Conservation (phyloP, 2,113 vertebrate genomes). For the human (Homo sapiens) region DNA sequence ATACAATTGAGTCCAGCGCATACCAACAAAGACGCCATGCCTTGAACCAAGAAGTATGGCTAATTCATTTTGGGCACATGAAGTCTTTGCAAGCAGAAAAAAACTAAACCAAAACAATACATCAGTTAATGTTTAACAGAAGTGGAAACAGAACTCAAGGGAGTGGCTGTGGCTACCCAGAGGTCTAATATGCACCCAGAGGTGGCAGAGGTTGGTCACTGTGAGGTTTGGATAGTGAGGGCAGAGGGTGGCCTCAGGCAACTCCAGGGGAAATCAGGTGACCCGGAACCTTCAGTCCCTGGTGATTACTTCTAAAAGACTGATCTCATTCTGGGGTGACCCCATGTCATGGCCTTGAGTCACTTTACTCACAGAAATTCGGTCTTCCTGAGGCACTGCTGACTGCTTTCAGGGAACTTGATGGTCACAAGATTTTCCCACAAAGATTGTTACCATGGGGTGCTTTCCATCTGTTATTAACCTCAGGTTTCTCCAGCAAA, state of each 20-base stretch:
- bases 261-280: too few relatives aligned
- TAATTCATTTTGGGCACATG: neutral
- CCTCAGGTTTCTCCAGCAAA: neutral
- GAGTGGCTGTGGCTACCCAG: neutral
- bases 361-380: neutral
- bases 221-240: neutral
- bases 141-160: neutral
- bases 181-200: neutral
- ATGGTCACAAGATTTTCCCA: neutral
- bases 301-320: neutral
- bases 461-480: neutral
- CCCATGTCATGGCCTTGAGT: neutral
- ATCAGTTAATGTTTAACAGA: constrained; percentile 37
- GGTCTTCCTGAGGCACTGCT: neutral
- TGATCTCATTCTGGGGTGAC: neutral
- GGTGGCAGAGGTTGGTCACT: neutral
- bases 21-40: neutral
- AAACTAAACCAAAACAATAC: constrained; percentile 41
- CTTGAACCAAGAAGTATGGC: neutral
- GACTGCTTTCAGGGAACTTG: neutral
- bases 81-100: constrained; percentile 21
- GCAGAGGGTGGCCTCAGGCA: neutral
- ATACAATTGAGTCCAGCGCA: neutral
- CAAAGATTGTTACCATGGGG: neutral
- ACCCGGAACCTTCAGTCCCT: neutral